These are phyloP conservation scores for Xestobium rufovillosum DNA, from an alignment of 2,888 invertebrate genomes.

Conservation along the genomic window DNA sequence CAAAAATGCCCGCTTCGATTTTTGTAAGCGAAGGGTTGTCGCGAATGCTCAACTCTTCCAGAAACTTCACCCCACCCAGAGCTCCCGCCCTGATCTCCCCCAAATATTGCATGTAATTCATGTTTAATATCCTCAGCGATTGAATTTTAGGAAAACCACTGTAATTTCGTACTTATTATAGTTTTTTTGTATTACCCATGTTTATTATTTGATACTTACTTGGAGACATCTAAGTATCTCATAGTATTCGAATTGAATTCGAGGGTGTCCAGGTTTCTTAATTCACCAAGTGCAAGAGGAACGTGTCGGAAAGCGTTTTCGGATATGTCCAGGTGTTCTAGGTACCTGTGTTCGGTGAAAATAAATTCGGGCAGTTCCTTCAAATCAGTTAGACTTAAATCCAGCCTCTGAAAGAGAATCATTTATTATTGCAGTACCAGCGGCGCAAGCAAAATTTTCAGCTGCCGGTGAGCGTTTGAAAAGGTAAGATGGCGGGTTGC, in stretches of 20 bases:
- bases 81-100: constrained; percentile 48
- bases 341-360: constrained; percentile 57
- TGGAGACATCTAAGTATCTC: constrained; percentile 43
- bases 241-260: constrained; percentile 67
- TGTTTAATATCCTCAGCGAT: constrained; percentile 56
- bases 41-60: constrained; percentile 54
- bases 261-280: constrained; percentile 52
- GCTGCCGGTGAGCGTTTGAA: no score
- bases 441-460: no score
- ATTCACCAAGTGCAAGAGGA: constrained; percentile 55
- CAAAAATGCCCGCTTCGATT: no score
- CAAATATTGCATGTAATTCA: constrained; percentile 60
- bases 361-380: constrained; percentile 55
- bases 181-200: background rate
- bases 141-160: constrained; percentile 59
- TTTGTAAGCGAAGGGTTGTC: constrained; percentile 58
- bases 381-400: constrained; percentile 61
- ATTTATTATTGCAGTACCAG: no score
- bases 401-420: constrained; percentile 50
- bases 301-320: constrained; percentile 48
- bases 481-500: no score
- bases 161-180: constrained; percentile 19
- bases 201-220: constrained; percentile 29
- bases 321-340: constrained; percentile 59
- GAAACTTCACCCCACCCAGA: constrained; percentile 49